phyloP scores from a whole-genome alignment of 1,140 invertebrate species.

The Tetragnatha versicolor region DNA sequence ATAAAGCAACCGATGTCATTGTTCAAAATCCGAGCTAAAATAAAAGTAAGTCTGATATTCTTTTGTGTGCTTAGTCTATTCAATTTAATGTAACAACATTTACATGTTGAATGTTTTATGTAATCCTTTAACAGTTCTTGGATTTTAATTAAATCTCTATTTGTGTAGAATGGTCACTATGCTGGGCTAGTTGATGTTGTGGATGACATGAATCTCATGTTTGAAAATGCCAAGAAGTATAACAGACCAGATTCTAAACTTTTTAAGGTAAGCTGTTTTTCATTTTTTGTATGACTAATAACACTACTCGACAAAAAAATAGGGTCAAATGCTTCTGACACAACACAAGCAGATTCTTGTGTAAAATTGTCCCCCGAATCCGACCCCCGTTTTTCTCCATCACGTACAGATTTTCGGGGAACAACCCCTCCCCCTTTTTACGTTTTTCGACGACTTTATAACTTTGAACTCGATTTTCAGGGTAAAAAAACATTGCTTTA shows the following conservation, averaged over 20 bases:
- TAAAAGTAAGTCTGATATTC: slow-evolving; percentile 70
- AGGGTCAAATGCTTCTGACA: no score
- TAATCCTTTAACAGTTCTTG: no score
- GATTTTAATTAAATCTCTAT: no score
- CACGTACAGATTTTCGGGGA: no score
- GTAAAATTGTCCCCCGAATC: no score
- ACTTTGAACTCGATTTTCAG: no score
- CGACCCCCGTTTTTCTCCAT: no score
- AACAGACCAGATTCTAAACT: slow-evolving; percentile 86
- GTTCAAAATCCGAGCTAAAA: slow-evolving; percentile 89
- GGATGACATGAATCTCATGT: slow-evolving; percentile 97
- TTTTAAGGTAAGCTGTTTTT: slow-evolving; percentile 73
- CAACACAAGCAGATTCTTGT: no score
- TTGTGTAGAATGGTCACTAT: slow-evolving; percentile 77
- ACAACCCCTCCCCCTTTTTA: no score
- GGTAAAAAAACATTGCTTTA: no score
- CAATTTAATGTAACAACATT: not conserved
- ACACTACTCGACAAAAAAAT: no score
- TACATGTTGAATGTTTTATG: not conserved
- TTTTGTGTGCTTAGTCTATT: not conserved
- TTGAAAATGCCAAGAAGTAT: slow-evolving; percentile 96
- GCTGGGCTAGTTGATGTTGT: slow-evolving; percentile 86
- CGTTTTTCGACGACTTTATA: no score
- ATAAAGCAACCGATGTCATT: slow-evolving; percentile 96
- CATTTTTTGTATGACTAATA: not conserved